Evolutionary conservation across 2,113 vertebrate genomes (phyloP).

Genomic region (Clarias macrocephalus): DNA sequence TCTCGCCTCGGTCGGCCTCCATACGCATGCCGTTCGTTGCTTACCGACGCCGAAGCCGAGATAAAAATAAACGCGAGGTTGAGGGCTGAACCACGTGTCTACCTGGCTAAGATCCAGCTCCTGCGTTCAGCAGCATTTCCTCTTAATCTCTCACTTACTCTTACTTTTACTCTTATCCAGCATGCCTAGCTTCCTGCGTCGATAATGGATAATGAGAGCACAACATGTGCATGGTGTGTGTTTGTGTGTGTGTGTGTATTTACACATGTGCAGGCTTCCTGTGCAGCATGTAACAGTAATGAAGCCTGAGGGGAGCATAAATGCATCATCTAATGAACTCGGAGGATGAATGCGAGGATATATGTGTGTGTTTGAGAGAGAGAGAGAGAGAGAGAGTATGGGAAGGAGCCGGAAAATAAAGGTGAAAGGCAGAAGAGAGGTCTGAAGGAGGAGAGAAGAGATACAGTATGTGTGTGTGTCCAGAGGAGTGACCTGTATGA

Average conservation of each 20-base stretch:
- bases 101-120: conserved; percentile 39
- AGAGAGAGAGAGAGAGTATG: neutral
- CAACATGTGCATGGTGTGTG: conserved; percentile 51
- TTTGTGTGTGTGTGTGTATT: conserved; percentile 35
- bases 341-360: neutral
- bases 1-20: conserved; percentile 4
- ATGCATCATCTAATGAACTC: conserved; percentile 37
- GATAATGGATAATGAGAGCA: conserved; percentile 70
- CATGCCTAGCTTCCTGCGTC: conserved; percentile 59
- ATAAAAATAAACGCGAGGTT: neutral
- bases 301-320: conserved; percentile 55
- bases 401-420: conserved; percentile 3
- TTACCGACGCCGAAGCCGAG: conserved; percentile 15
- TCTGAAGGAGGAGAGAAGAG: neutral
- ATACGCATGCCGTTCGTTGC: conserved; percentile 3
- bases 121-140: conserved; percentile 22
- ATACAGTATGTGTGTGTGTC: neutral
- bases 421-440: neutral
- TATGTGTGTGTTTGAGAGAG: neutral
- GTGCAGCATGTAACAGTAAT: conserved; percentile 55
- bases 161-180: conserved; percentile 45
- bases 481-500: conserved; percentile 35
- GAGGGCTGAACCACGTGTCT: conserved; percentile 20
- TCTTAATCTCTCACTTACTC: neutral
- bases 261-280: neutral